Percentiles rank a stretch among this genome's conserved stretches.
These are phyloP conservation scores for Scaptodrosophila lebanonensis DNA, from an alignment of 1,140 invertebrate genomes.

Conservation along the genomic window DNA sequence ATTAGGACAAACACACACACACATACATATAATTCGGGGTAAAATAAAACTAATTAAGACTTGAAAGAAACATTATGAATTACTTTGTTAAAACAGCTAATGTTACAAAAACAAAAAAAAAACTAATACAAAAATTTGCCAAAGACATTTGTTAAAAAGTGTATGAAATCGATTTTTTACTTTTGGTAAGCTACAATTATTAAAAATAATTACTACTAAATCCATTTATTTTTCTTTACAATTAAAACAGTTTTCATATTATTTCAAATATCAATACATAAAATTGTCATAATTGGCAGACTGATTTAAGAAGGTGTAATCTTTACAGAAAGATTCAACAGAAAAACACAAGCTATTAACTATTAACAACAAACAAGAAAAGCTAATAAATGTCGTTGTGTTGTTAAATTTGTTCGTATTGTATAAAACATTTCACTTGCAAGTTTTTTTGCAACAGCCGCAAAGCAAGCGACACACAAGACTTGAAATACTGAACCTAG, in stretches of 20 bases:
- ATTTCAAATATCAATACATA: no score
- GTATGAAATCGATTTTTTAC: conserved; percentile 9
- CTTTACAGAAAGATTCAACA: no score
- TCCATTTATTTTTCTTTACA: no score
- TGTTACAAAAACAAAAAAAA: no score
- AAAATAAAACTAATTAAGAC: conserved; percentile 40
- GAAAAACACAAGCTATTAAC: no score
- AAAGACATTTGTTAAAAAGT: conserved; percentile 69
- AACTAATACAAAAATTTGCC: conserved; percentile 45
- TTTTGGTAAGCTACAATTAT: conserved; percentile 28
- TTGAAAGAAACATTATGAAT: conserved; percentile 20
- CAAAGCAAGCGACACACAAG: conserved; percentile 50
- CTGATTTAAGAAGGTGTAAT: no score
- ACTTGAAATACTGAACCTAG: conserved; percentile 63
- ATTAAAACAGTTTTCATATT: background rate
- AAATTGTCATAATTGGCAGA: no score
- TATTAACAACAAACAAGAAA: no score
- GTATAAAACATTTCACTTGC: no score
- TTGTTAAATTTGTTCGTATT: no score
- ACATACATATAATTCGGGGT: conserved; percentile 6
- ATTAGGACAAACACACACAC: no score
- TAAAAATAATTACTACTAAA: conserved; percentile 13
- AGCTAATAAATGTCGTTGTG: conserved; percentile 16
- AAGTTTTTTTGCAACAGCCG: no score
- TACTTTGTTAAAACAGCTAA: conserved; percentile 45